Conservation (phyloP, 2,797 vertebrate species). For the Falco rusticolus region DNA sequence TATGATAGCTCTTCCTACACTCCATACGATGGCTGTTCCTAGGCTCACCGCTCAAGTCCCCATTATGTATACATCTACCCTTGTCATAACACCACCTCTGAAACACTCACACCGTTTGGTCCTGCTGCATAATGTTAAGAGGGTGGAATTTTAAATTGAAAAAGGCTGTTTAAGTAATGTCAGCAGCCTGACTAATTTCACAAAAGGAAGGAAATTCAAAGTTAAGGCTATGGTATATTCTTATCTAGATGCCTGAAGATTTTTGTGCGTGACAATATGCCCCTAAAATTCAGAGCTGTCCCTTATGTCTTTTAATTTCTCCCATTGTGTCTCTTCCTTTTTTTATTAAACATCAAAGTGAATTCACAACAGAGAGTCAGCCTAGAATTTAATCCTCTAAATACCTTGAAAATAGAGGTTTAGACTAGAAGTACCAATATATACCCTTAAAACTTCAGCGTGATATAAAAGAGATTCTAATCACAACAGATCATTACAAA, state of each 20-base stretch:
- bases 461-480: slow-evolving; percentile 82
- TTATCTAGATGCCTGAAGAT: slow-evolving; percentile 65
- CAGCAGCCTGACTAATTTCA: slow-evolving; percentile 75
- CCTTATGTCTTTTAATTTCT: slow-evolving; percentile 68
- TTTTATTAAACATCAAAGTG: slow-evolving; percentile 70
- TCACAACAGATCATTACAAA: slow-evolving; percentile 84
- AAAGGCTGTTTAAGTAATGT: slow-evolving; percentile 73
- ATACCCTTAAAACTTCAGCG: slow-evolving; percentile 75
- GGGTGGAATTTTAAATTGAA: slow-evolving; percentile 75
- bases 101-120: slow-evolving; percentile 68
- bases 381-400: slow-evolving; percentile 77
- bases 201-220: slow-evolving; percentile 74
- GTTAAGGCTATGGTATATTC: slow-evolving; percentile 65
- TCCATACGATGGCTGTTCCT: slow-evolving; percentile 35
- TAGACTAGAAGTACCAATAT: slow-evolving; percentile 70
- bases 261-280: slow-evolving; percentile 66
- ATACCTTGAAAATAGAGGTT: slow-evolving; percentile 74
- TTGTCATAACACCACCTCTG: slow-evolving; percentile 74
- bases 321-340: slow-evolving; percentile 64
- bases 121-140: slow-evolving; percentile 67
- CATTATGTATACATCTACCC: slow-evolving; percentile 67
- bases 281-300: slow-evolving; percentile 73
- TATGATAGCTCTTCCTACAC: slow-evolving; percentile 59
- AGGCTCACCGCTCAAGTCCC: slow-evolving; percentile 57
- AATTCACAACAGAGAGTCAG: slow-evolving; percentile 78